Evolutionary conservation across 2,888 invertebrate genomes (phyloP).

Genomic region (Apamea crenata): DNA sequence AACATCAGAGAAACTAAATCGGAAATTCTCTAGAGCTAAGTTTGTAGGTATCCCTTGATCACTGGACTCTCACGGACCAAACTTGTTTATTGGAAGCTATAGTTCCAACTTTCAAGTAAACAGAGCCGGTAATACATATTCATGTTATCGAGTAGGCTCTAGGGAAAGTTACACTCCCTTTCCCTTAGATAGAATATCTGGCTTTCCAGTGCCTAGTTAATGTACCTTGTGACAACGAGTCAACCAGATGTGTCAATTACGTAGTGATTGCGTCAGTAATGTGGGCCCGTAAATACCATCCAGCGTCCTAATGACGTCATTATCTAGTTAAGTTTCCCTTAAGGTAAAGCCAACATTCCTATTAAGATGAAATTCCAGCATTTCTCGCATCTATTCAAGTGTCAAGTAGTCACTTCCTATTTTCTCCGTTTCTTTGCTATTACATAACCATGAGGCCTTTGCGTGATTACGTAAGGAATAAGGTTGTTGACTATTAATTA

Average conservation of each 20-base stretch:
- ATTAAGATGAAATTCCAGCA: slow-evolving; percentile 48
- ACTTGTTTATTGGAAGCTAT: slow-evolving; percentile 29
- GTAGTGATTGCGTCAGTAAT: slow-evolving; percentile 44
- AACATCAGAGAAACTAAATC: not conserved
- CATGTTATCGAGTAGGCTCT: slow-evolving; percentile 60
- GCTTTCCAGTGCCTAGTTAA: slow-evolving; percentile 57
- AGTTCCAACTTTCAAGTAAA: slow-evolving; percentile 61
- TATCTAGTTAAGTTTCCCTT: slow-evolving; percentile 45
- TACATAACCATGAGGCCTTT: slow-evolving; percentile 58
- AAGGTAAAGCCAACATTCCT: slow-evolving; percentile 40
- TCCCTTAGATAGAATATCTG: slow-evolving; percentile 53
- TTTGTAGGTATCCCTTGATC: not conserved
- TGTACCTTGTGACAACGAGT: slow-evolving; percentile 42
- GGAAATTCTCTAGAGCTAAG: not conserved
- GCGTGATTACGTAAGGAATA: slow-evolving; percentile 56
- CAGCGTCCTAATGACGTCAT: slow-evolving; percentile 45
- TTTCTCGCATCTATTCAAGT: slow-evolving; percentile 54
- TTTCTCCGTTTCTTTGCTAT: slow-evolving; percentile 62
- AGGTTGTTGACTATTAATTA: slow-evolving; percentile 58
- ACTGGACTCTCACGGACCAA: not conserved
- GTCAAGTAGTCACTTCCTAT: slow-evolving; percentile 65
- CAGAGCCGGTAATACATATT: slow-evolving; percentile 64
- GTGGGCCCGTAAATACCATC: slow-evolving; percentile 21
- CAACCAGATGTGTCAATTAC: slow-evolving; percentile 55
- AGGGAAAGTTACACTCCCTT: slow-evolving; percentile 69